Percentiles rank a stretch among this genome's conserved stretches.
Conservation (phyloP, 1,140 invertebrate species). For the Drosophila quadrilineata region DNA sequence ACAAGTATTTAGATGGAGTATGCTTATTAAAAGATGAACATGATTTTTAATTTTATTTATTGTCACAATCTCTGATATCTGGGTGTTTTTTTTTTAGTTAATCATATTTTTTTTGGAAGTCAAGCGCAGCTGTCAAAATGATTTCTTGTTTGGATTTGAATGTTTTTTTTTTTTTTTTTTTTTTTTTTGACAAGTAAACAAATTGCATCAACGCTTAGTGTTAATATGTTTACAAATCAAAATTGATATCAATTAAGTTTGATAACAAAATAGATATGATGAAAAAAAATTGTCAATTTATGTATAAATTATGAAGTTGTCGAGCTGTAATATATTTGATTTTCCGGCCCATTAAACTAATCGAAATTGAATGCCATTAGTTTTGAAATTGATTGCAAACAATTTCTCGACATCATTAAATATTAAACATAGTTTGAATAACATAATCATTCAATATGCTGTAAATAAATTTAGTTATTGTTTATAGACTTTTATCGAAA, state of each 20-base stretch:
- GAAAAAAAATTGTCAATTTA: background rate
- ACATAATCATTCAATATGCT: no score
- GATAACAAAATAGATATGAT: background rate
- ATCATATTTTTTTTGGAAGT: background rate
- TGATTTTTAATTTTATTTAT: no score
- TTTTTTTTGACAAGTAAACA: no score
- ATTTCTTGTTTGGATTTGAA: background rate
- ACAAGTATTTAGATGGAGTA: no score
- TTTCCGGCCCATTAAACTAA: conserved; percentile 13
- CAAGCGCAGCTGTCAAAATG: no score
- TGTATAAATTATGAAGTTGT: no score
- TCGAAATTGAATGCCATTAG: background rate
- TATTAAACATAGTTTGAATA: no score
- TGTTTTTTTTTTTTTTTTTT: background rate
- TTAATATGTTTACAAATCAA: background rate
- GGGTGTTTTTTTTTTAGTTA: background rate
- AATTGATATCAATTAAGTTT: background rate
- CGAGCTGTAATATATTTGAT: conserved; percentile 12
- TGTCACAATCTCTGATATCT: no score
- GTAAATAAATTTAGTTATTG: no score
- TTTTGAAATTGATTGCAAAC: background rate
- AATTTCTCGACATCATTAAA: no score
- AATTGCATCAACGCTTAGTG: background rate
- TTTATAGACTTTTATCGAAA: no score
- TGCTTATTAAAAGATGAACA: no score